Evolutionary conservation across 2,113 vertebrate species (phyloP).

Genomic region (Dolichallabes microphthalmus): DNA sequence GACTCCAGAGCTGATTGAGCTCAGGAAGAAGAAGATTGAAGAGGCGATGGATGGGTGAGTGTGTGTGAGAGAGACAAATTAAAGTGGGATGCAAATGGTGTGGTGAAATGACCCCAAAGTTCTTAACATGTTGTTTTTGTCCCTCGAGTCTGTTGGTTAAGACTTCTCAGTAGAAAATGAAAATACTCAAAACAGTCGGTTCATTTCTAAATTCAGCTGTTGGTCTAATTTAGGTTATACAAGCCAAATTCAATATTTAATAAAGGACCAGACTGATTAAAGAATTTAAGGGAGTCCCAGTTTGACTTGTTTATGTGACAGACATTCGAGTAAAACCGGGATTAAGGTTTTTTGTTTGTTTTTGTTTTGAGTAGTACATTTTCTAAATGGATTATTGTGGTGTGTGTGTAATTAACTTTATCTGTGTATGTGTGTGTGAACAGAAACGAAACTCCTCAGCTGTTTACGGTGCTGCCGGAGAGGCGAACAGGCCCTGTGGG

Average conservation of each 20-base stretch:
- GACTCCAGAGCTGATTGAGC: conserved; percentile 89
- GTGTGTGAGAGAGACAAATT: neutral
- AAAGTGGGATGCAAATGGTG: neutral
- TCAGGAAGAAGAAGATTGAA: conserved; percentile 95
- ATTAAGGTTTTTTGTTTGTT: no score
- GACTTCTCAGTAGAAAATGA: neutral
- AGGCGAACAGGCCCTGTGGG: conserved; percentile 83
- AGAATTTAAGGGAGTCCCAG: no score
- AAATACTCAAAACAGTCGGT: neutral
- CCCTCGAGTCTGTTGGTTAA: neutral
- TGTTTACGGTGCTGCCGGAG: conserved; percentile 87
- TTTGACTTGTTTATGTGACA: no score
- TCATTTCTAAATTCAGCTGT: neutral
- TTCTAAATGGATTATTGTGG: neutral
- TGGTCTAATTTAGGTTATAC: neutral
- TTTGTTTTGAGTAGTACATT: no score
- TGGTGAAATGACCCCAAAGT: neutral
- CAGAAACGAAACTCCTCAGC: conserved; percentile 88
- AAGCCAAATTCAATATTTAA: neutral
- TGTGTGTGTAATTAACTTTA: neutral
- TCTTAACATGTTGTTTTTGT: neutral
- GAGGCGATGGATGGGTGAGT: conserved; percentile 90
- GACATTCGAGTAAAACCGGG: no score
- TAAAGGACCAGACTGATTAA: neutral
- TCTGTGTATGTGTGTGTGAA: neutral